Conservation (phyloP, 2,888 invertebrate genomes). For the Megamerina dolium region DNA sequence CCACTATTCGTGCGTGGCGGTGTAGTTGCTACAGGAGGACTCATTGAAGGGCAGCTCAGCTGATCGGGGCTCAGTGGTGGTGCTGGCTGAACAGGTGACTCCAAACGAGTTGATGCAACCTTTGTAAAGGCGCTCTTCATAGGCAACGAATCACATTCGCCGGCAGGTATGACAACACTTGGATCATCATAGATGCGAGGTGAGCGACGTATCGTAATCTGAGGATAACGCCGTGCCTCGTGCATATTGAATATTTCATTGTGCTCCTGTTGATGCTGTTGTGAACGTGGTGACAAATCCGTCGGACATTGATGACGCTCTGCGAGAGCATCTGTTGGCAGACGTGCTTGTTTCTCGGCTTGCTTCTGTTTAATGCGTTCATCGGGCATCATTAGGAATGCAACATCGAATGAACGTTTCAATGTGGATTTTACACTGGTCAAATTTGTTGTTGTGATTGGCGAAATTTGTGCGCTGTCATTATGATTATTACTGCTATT, state of each 20-base stretch:
- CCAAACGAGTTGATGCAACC: conserved; percentile 54
- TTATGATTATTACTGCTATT: conserved; percentile 35
- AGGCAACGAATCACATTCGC: conserved; percentile 23
- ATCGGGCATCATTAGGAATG: conserved; percentile 83
- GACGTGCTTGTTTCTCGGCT: conserved; percentile 51
- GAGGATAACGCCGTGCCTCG: conserved; percentile 41
- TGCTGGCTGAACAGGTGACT: conserved; percentile 58
- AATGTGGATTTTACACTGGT: conserved; percentile 42
- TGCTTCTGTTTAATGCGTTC: conserved; percentile 57
- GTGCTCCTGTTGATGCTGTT: conserved; percentile 25
- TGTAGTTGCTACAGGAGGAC: conserved; percentile 61
- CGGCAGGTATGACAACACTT: conserved; percentile 39
- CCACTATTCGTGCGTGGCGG: conserved; percentile 51
- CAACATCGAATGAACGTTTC: conserved; percentile 87
- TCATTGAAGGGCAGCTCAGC: conserved; percentile 70
- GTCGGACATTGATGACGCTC: conserved; percentile 42
- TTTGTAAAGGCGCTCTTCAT: conserved; percentile 78
- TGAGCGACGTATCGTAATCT: conserved; percentile 40
- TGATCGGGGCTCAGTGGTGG: conserved; percentile 73
- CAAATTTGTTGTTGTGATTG: conserved; percentile 29
- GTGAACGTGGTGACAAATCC: conserved; percentile 46
- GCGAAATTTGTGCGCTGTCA: conserved; percentile 31
- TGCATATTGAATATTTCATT: conserved; percentile 35
- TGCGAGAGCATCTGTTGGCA: conserved; percentile 46
- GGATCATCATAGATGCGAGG: conserved; percentile 48